Evolutionary conservation across 2,113 vertebrate genomes (phyloP), one percentile per base, ranked within the genome.

Genomic region (Dendropsophus ebraccatus): DNA sequence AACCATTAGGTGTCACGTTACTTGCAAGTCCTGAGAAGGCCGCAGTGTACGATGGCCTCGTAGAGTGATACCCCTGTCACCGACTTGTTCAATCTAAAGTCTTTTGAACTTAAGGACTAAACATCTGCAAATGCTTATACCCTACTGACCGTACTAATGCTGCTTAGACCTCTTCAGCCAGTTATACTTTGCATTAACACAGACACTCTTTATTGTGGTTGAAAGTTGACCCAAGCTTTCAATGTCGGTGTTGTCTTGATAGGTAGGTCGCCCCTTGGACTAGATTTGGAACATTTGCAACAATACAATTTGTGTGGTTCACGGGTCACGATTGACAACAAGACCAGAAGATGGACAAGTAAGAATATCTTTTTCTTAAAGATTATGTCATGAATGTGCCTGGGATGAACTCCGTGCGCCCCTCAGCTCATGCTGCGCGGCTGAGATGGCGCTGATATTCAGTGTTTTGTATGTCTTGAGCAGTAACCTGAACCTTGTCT

Each of bases 1-100:
- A 62, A 90, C 32, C 91, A 89, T 89, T 85, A 93, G 91, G 91
- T 93, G 93, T 95, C 94, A 92, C 89, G 88, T 96, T 93, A 90
- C 95, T 89, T 87, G 87, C 0, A 80, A 92, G 87, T 88, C 88
- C 92, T 91, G 90, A 92, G 91, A 92, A 91, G 88, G 90, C 88
- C 87, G 83, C 83, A 88, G 90, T 93, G 89, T 35, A 88, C 88
- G 89, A 89, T 87, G 80, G 70, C 37, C 28, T 23, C 45, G 9
- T 32, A 79, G 56, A 45, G 62, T 56, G 69, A 32, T 52, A 81
- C 41, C 81, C 62, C 67, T 47, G 76, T 88, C 45, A 52, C 52
- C 83, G 65, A 62, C 69, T 74, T 81, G 85, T 87, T 74, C 81
- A 89, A 88, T 79, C 87, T 81, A 89, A 89, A 88, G 54, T 86